Percentiles rank a stretch among this genome's conserved stretches.
phyloP scores from a whole-genome alignment of 2,888 invertebrate species.

The Conops quadrifasciatus region DNA sequence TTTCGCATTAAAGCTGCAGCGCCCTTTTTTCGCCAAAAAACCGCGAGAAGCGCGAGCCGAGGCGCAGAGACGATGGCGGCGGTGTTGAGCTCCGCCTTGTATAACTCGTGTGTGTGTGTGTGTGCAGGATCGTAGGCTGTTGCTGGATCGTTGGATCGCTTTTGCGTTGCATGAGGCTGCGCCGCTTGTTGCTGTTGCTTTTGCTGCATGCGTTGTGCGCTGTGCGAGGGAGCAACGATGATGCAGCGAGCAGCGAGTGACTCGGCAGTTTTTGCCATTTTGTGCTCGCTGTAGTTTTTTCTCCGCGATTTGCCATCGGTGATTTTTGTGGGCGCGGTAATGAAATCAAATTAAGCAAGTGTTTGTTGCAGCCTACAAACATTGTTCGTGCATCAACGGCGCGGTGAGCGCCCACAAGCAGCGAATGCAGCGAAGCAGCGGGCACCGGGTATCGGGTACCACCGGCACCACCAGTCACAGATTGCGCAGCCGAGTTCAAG shows the following conservation, averaged over 20 bases:
- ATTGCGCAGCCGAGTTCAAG: background rate
- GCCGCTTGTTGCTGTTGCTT: background rate
- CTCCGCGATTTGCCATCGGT: slow-evolving; percentile 2
- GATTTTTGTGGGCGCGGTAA: slow-evolving; percentile 62
- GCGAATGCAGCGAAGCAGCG: too few species aligned
- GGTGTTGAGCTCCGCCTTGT: slow-evolving; percentile 52
- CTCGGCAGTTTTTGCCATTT: slow-evolving; percentile 21
- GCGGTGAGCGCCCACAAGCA: background rate
- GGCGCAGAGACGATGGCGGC: slow-evolving; percentile 18
- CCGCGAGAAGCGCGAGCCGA: slow-evolving; percentile 27
- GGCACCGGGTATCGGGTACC: too few species aligned
- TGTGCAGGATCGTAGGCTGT: slow-evolving; percentile 22
- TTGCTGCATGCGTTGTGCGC: slow-evolving; percentile 23
- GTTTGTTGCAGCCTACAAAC: slow-evolving; percentile 50
- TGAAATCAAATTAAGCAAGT: slow-evolving; percentile 66
- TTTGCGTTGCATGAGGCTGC: background rate
- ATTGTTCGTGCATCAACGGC: slow-evolving; percentile 1
- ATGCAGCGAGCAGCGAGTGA: slow-evolving; percentile 22
- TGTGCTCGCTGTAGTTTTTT: slow-evolving; percentile 24
- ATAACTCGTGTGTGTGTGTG: background rate
- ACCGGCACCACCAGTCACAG: background rate
- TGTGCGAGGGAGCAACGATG: slow-evolving; percentile 32
- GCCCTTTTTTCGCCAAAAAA: slow-evolving; percentile 40
- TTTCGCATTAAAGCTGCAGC: slow-evolving; percentile 58
- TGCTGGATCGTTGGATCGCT: slow-evolving; percentile 11